These are phyloP conservation scores for Galbula dea DNA, from an alignment of 2,113 vertebrate species.

Conservation along the genomic window DNA sequence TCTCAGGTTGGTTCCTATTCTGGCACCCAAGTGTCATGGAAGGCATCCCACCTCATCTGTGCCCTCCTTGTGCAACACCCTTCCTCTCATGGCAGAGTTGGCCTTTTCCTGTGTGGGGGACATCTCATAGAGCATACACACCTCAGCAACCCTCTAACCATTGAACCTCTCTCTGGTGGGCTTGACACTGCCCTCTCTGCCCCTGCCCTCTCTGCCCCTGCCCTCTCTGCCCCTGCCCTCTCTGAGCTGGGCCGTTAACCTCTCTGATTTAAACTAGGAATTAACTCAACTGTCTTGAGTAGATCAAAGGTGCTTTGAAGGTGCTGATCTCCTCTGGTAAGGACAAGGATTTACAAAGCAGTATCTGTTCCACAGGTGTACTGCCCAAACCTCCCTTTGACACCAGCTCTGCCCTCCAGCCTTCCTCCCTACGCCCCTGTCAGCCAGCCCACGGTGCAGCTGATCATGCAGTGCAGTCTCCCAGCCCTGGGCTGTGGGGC, in stretches of 20 bases:
- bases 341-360: background rate
- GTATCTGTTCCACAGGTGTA: constrained; percentile 53
- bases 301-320: background rate
- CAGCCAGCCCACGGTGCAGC: constrained; percentile 72
- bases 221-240: too few species aligned
- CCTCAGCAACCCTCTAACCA: background rate
- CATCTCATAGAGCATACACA: constrained; percentile 34
- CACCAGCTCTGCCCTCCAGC: constrained; percentile 47
- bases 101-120: background rate
- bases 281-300: background rate
- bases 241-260: too few species aligned
- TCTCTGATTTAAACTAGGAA: background rate
- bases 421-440: constrained; percentile 47
- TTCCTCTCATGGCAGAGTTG: constrained; percentile 3
- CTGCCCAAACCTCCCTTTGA: constrained; percentile 56
- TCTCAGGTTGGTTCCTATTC: constrained; percentile 73
- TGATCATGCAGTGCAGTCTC: constrained; percentile 72
- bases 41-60: constrained; percentile 62
- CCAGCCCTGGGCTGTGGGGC: constrained; percentile 34
- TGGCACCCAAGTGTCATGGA: background rate
- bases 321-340: background rate
- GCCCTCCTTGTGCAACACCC: background rate
- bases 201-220: too few species aligned
- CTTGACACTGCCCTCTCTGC: too few species aligned
- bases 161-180: background rate